phyloP scores from a whole-genome alignment of 2,888 invertebrate species.

The Notodonta ziczac region DNA sequence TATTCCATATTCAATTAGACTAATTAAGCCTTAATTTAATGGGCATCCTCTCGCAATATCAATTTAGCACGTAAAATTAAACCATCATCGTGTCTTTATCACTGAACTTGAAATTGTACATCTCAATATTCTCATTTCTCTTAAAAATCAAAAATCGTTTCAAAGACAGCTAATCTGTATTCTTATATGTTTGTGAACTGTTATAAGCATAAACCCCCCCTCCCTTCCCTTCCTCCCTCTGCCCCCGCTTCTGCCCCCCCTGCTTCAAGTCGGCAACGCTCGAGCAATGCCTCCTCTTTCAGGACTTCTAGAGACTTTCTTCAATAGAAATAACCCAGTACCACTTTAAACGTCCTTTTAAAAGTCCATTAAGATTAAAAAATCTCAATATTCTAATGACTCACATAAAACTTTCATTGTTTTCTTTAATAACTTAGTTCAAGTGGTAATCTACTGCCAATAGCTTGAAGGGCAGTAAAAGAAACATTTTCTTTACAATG shows the following conservation, averaged over 20 bases:
- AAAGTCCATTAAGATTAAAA: conserved; percentile 1
- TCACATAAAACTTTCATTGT: conserved; percentile 5
- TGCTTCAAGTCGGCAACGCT: no score
- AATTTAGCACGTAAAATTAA: conserved; percentile 41
- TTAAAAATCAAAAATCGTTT: neutral
- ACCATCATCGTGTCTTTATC: neutral
- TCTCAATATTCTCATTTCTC: neutral
- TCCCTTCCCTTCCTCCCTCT: no score
- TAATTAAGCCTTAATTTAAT: conserved; percentile 54
- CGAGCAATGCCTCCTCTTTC: no score
- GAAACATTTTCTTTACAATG: conserved; percentile 12
- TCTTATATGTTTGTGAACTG: neutral
- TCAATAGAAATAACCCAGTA: no score
- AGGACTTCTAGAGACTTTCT: no score
- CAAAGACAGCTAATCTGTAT: neutral
- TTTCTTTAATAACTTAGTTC: conserved; percentile 3
- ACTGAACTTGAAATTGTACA: conserved; percentile 12
- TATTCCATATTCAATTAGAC: no score
- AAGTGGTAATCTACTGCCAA: conserved; percentile 2
- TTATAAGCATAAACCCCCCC: no score
- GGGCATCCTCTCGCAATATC: conserved; percentile 53
- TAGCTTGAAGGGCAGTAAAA: conserved; percentile 9
- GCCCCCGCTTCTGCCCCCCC: no score
- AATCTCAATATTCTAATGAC: conserved; percentile 1
- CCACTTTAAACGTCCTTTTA: no score